These are phyloP conservation scores for Clarias macrocephalus DNA, from an alignment of 2,113 vertebrate species.

Conservation along the genomic window DNA sequence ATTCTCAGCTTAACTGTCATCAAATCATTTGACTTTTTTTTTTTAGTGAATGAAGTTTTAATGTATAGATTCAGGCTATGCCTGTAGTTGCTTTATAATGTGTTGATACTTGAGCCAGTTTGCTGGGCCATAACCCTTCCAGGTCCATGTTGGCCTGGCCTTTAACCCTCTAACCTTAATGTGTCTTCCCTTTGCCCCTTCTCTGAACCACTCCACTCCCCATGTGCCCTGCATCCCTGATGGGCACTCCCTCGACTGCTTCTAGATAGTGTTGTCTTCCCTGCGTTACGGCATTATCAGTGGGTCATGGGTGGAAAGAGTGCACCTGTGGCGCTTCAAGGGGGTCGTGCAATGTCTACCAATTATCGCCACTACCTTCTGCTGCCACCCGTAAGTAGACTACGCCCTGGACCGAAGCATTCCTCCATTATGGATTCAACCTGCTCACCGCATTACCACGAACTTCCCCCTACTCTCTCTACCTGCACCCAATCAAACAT, in stretches of 20 bases:
- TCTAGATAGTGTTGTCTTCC: slow-evolving; percentile 75
- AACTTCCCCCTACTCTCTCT: slow-evolving; percentile 28
- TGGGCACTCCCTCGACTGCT: slow-evolving; percentile 55
- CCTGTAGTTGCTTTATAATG: slow-evolving; percentile 22
- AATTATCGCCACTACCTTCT: slow-evolving; percentile 83
- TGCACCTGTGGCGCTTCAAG: slow-evolving; percentile 77
- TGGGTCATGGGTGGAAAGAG: slow-evolving; percentile 70
- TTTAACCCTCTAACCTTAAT: slow-evolving; percentile 72
- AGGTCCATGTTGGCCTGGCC: slow-evolving; percentile 51
- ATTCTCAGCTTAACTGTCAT: slow-evolving; percentile 18
- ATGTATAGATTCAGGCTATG: slow-evolving; percentile 26
- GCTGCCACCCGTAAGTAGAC: slow-evolving; percentile 84
- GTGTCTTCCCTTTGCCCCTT: slow-evolving; percentile 53
- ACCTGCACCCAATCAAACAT: slow-evolving; percentile 38
- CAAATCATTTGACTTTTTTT: slow-evolving; percentile 20
- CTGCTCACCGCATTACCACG: slow-evolving; percentile 43
- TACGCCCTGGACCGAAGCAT: slow-evolving; percentile 30
- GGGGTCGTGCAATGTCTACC: slow-evolving; percentile 79
- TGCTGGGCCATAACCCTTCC: slow-evolving; percentile 13
- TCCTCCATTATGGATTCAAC: slow-evolving; percentile 41
- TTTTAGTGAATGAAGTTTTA: slow-evolving; percentile 25
- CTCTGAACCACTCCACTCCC: slow-evolving; percentile 50
- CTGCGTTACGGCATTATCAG: slow-evolving; percentile 75
- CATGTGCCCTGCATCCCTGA: slow-evolving; percentile 42
- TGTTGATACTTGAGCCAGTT: slow-evolving; percentile 15